Percentiles rank a stretch among this genome's conserved stretches.
phyloP scores from a whole-genome alignment of 2,113 vertebrate species.

The Poecilia latipinna region DNA sequence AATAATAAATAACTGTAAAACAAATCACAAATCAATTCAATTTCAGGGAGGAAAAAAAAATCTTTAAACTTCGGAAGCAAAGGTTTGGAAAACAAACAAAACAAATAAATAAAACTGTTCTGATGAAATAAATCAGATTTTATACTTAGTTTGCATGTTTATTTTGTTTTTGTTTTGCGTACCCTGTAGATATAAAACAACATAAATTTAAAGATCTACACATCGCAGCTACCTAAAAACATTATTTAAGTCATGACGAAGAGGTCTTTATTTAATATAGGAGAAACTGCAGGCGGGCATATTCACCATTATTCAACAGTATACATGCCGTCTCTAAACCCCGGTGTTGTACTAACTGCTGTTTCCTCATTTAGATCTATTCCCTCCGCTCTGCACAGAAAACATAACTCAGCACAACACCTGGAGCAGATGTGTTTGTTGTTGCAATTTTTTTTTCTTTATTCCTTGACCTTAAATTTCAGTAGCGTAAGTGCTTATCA shows the following conservation, averaged over 20 bases:
- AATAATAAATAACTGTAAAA: not conserved
- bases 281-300: not conserved
- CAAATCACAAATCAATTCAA: not conserved
- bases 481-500: not conserved
- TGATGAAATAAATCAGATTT: not conserved
- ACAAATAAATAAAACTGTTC: too few relatives aligned
- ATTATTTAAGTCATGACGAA: not conserved
- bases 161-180: not conserved
- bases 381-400: not conserved
- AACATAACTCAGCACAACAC: not conserved
- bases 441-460: not conserved
- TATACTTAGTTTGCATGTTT: too few relatives aligned
- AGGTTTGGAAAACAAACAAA: not conserved
- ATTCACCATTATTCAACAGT: too few relatives aligned
- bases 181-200: not conserved
- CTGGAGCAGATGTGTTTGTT: not conserved
- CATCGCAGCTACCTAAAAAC: not conserved
- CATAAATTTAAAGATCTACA: not conserved
- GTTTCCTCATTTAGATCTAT: not conserved
- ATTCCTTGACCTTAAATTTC: not conserved
- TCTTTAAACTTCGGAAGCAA: not conserved
- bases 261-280: not conserved
- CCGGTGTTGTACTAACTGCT: not conserved
- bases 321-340: too few relatives aligned
- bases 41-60: not conserved